A percentile compares a stretch with the other conserved stretches of the same genome.
These are phyloP conservation scores for Pomatostomus ruficeps DNA, from an alignment of 2,113 vertebrate genomes.

Conservation along the genomic window DNA sequence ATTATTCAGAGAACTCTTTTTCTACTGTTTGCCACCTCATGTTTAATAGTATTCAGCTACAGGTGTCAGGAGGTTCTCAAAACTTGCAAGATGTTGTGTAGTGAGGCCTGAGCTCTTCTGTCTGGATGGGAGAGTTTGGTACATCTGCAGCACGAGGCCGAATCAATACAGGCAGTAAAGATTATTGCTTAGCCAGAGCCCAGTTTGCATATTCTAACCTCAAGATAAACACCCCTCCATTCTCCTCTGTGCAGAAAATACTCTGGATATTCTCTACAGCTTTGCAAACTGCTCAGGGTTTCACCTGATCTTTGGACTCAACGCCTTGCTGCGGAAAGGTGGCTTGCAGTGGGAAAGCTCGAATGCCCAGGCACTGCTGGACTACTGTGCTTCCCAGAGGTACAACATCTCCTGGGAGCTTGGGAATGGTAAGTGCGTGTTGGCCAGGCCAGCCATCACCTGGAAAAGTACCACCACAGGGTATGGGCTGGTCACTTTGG, in stretches of 20 bases:
- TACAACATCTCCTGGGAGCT: conserved; percentile 92
- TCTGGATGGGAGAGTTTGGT: not conserved
- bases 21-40: not conserved
- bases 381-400: conserved; percentile 77
- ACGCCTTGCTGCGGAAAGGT: conserved; percentile 81
- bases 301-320: conserved; percentile 91
- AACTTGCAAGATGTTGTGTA: not conserved
- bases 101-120: not conserved
- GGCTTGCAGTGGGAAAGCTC: conserved; percentile 82
- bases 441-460: rapidly evolving
- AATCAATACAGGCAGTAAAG: not conserved
- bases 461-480: not conserved
- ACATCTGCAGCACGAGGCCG: not conserved
- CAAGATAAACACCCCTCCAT: not conserved
- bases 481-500: not conserved
- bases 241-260: conserved; percentile 67
- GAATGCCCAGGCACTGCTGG: conserved; percentile 79
- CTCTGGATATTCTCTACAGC: conserved; percentile 82
- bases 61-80: not conserved
- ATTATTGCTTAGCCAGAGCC: not conserved
- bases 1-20: not conserved
- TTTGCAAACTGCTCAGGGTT: conserved; percentile 85
- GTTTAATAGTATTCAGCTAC: not conserved
- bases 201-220: rapidly evolving
- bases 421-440: conserved; percentile 81